Percentiles rank a stretch among this genome's conserved stretches.
phyloP scores from a whole-genome alignment of 1,140 invertebrate species.

The Macrocentrus cingulum region DNA sequence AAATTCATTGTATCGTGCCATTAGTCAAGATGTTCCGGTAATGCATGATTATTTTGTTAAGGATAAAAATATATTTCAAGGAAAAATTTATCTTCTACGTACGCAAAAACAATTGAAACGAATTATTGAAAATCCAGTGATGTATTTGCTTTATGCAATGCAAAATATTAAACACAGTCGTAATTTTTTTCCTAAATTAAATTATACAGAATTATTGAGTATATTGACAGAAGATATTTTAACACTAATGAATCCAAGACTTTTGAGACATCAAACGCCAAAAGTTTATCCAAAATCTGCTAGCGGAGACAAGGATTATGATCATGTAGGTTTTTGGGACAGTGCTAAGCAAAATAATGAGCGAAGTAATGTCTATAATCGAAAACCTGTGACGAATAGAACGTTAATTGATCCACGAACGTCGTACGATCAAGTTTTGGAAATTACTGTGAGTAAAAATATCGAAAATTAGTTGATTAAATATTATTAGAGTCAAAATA shows the following conservation, averaged over 20 bases:
- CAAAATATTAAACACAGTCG: constrained; percentile 66
- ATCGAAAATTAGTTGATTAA: not conserved
- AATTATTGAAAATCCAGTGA: constrained; percentile 69
- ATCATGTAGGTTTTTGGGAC: constrained; percentile 52
- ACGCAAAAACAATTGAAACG: constrained; percentile 68
- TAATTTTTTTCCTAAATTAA: constrained; percentile 68
- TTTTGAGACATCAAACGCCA: constrained; percentile 18
- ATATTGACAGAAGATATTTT: constrained; percentile 59
- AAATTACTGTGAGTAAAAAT: constrained; percentile 49
- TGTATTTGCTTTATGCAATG: constrained; percentile 68
- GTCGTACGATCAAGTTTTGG: constrained; percentile 43
- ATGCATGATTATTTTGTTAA: constrained; percentile 74
- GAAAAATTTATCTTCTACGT: constrained; percentile 65
- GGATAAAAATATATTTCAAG: constrained; percentile 71
- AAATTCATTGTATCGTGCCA: constrained; percentile 51
- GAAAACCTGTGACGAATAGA: constrained; percentile 31
- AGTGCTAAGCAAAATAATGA: constrained; percentile 49
- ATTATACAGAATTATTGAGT: constrained; percentile 65
- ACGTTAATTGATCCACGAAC: constrained; percentile 39
- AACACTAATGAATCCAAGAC: constrained; percentile 44
- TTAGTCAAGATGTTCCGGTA: constrained; percentile 62
- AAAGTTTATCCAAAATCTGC: not conserved
- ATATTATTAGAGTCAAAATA: no score
- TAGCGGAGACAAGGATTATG: constrained; percentile 24
- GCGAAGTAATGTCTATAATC: constrained; percentile 32